These are phyloP conservation scores for Myotis yumanensis DNA, from an alignment of 2,113 vertebrate species.

Conservation along the genomic window DNA sequence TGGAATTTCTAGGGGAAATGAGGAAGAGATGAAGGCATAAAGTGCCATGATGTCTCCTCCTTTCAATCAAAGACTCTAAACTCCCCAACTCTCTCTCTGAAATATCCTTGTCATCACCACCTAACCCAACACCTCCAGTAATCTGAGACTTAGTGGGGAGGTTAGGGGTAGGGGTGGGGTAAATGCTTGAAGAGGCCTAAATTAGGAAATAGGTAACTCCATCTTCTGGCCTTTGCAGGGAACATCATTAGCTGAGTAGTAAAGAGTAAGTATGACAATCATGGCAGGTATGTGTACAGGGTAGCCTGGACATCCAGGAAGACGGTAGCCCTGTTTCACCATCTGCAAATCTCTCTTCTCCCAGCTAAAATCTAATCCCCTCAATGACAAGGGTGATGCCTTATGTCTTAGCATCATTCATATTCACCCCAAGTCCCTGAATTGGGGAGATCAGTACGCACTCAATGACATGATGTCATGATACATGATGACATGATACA, in stretches of 20 bases:
- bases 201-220: neutral
- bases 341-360: neutral
- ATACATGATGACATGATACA: neutral
- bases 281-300: neutral
- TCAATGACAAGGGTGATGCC: neutral
- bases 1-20: neutral
- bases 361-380: neutral
- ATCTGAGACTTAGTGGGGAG: neutral
- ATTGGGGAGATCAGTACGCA: neutral
- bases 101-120: neutral
- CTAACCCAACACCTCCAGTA: neutral
- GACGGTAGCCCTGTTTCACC: neutral
- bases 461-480: neutral
- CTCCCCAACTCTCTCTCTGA: neutral
- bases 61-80: neutral
- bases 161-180: fast-evolving
- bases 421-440: neutral
- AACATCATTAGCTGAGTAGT: neutral
- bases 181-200: neutral
- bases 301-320: neutral
- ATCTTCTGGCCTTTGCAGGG: neutral
- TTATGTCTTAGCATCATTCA: neutral
- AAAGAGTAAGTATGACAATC: neutral
- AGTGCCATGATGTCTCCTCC: neutral
- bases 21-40: neutral